A percentile compares a stretch with the other conserved stretches of the same genome.
Conservation (phyloP, 2,113 vertebrate species). For the Tupaia tana region DNA sequence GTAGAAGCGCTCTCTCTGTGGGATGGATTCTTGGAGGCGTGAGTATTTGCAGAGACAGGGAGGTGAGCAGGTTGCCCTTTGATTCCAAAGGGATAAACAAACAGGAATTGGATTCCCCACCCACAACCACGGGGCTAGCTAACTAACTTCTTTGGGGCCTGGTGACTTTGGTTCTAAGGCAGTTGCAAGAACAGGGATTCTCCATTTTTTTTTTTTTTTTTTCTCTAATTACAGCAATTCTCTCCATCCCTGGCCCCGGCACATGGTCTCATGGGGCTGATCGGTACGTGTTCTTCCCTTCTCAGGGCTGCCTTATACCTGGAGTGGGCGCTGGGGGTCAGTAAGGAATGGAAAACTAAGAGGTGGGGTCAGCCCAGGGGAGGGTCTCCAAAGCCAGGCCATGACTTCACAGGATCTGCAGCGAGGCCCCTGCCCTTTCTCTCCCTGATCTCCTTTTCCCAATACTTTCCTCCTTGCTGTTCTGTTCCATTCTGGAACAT, state of each 20-base stretch:
- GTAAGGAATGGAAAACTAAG: background rate
- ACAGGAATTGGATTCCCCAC: background rate
- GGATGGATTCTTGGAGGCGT: background rate
- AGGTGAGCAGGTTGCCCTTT: background rate
- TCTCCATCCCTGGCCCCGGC: background rate
- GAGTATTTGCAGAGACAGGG: background rate
- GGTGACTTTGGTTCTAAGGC: background rate
- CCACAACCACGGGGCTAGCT: background rate
- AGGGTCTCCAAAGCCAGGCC: background rate
- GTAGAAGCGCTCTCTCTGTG: background rate
- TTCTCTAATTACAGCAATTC: background rate
- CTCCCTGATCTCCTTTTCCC: background rate
- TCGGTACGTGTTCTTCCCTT: background rate
- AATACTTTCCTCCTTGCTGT: fast-evolving
- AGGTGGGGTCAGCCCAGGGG: background rate
- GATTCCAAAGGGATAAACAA: background rate
- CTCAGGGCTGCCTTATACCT: no score
- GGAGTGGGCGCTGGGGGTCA: background rate
- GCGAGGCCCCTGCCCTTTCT: background rate
- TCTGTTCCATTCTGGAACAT: background rate
- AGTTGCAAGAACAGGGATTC: background rate
- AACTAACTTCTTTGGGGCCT: background rate
- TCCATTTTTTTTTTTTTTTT: background rate
- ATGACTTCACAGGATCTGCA: background rate
- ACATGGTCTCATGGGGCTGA: fast-evolving